Base-by-base conservation (phyloP, 2,113 vertebrate species). In the Astur gentilis region DNA sequence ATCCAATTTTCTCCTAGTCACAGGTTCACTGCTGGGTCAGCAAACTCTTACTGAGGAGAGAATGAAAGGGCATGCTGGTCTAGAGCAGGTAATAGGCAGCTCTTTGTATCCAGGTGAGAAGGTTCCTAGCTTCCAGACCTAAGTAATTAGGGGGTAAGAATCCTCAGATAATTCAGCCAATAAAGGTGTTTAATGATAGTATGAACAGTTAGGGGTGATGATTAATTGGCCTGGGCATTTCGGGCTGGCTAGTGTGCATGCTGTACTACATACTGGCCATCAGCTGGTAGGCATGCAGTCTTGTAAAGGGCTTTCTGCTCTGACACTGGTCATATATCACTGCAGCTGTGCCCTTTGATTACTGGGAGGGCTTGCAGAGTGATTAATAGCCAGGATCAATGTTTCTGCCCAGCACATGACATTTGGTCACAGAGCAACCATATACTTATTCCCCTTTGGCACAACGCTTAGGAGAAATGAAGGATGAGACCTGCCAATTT, bases 381-480 rank as follows among this genome's bases (percentile, higher is more conserved):
- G 99, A 99, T 99, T 99, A 99, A 99, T 99, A 98, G 99, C 98
- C 97, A 98, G 99, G 99, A 99, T 99, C 99, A 99, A 99, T 99
- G 99, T 99, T 99, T 99, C 99, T 99, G 99, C 99, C 99, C 98
- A 98, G 99, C 98, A 98, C 98, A 98, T 99, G 99, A 99, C 99
- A 99, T 99, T 98, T 99, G 99, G 99, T 99, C 99, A 99, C 99
- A 99, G 99, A 99, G 99, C 99, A 99, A 99, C 99, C 99, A 99
- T 99, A 99, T 98, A 98, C 99, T 99, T 99, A 99, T 99, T 98
- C 99, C 98, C 98, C 98, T 98, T 98, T 98, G 98, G 98, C 98
- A 98, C 98, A 98, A 98, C 98, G 98, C 98, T 98, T 98, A 98
- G 98, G 98, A 98, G 98, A 98, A 98, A 99, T 99, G 98, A 99